These are phyloP conservation scores for Himalopsyche tibetana DNA, from an alignment of 2,888 invertebrate species.

Conservation along the genomic window DNA sequence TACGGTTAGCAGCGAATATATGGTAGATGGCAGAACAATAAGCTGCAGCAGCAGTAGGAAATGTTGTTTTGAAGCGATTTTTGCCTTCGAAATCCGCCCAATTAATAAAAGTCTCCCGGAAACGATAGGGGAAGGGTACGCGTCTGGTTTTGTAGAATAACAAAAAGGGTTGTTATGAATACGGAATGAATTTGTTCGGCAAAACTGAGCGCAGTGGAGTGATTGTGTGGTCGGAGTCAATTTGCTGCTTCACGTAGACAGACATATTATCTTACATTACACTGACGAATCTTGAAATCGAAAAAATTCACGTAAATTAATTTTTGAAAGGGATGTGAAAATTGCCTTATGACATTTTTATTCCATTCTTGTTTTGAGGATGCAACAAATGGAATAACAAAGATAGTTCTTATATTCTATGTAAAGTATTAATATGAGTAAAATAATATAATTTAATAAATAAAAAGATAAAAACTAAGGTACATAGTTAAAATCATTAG, in stretches of 20 bases:
- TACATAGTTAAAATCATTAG: too few species aligned
- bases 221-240: constrained; percentile 50
- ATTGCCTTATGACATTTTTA: too few species aligned
- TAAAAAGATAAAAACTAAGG: too few species aligned
- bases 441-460: too few species aligned
- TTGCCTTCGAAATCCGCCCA: constrained; percentile 31
- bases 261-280: neutral
- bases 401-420: too few species aligned
- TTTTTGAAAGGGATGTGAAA: too few species aligned
- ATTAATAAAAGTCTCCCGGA: constrained; percentile 42
- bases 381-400: too few species aligned
- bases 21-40: constrained; percentile 22
- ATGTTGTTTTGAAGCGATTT: constrained; percentile 26
- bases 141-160: constrained; percentile 45
- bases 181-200: constrained; percentile 45
- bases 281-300: neutral
- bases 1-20: constrained; percentile 7
- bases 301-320: too few species aligned
- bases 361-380: too few species aligned
- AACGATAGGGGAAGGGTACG: constrained; percentile 22
- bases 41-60: constrained; percentile 15
- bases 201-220: constrained; percentile 29
- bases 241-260: constrained; percentile 41
- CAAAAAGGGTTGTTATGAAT: constrained; percentile 52
- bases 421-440: too few species aligned